Evolutionary conservation across 2,888 invertebrate genomes (phyloP).

Genomic region (Hofmannophila pseudospretella): DNA sequence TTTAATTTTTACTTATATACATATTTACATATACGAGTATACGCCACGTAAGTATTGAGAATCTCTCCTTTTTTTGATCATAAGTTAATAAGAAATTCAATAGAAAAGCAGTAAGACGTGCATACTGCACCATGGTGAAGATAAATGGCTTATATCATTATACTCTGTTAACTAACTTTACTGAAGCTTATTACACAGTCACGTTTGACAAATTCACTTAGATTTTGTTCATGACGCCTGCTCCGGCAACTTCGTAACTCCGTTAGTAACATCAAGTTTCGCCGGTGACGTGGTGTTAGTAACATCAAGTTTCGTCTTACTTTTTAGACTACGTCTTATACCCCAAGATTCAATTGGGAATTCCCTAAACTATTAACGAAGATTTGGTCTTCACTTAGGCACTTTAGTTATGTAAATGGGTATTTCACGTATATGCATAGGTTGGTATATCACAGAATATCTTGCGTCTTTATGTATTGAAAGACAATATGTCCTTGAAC

Average conservation of each 20-base stretch:
- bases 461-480: too few species aligned
- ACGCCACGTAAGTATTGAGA: too few species aligned
- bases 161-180: conserved; percentile 44
- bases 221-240: conserved; percentile 60
- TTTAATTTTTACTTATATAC: too few species aligned
- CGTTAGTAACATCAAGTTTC: conserved; percentile 38
- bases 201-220: conserved; percentile 70
- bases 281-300: conserved; percentile 28
- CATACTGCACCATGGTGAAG: conserved; percentile 10
- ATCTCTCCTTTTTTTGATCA: too few species aligned
- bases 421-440: too few species aligned
- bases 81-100: too few species aligned
- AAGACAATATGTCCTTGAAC: too few species aligned
- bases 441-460: too few species aligned
- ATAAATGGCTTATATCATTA: conserved; percentile 21
- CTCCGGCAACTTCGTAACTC: conserved; percentile 54
- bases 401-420: too few species aligned
- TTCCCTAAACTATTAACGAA: not conserved
- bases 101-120: too few species aligned
- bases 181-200: conserved; percentile 62
- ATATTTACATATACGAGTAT: too few species aligned
- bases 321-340: not conserved
- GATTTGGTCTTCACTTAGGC: too few species aligned
- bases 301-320: conserved; percentile 37
- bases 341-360: conserved; percentile 27